Base-by-base conservation (phyloP, 2,888 invertebrate species). In the Stenodera caucasica region DNA sequence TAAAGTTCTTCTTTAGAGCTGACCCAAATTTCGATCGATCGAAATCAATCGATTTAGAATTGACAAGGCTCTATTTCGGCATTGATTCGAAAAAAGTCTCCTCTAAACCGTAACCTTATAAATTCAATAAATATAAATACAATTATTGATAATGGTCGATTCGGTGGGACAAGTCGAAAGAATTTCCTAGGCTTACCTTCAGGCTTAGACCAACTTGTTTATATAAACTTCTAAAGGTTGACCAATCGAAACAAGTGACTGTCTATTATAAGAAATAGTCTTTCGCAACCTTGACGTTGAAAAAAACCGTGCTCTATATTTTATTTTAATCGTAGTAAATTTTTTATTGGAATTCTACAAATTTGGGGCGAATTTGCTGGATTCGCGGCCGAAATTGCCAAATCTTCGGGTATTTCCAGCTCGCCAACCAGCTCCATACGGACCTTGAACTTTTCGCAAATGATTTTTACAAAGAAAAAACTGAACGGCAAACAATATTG, bases 261-360 rank as follows among this genome's bases (percentile, higher is more conserved):
- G 23, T 40, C 11, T 26, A 26, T 4, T 45, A 45, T 2, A 21
- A 45, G 45, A 23, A 45, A 68, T 63, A 62, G 59, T 60, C 57
- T 65, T 57, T 61, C 35, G 58, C 66, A 68, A 65, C 68, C 68
- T 68, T 68, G 68, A 63, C 61, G 56, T 57, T 52, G 61, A 57
- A 59, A 63, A 67, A 64, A 58, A 53, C 61, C 9, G 11, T 45
- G 21, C 21, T 45, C 45, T 3, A 45, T 3, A n/a, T n/a, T n/a
- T n/a, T n/a, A n/a, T n/a, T n/a, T n/a, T 26, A 26, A 26, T 26
- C 26, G 26, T n/a, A n/a, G n/a, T n/a, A n/a, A n/a, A n/a, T n/a
- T n/a, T n/a, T n/a, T n/a, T n/a, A 26, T 26, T 26, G 26, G 5
- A 26, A 26, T 4, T 26, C 26, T 26, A 26, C 26, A 2, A 4